Evolutionary conservation across 2,797 vertebrate species (phyloP), one percentile per base, ranked within the genome.

Genomic region (Characodon lateralis): DNA sequence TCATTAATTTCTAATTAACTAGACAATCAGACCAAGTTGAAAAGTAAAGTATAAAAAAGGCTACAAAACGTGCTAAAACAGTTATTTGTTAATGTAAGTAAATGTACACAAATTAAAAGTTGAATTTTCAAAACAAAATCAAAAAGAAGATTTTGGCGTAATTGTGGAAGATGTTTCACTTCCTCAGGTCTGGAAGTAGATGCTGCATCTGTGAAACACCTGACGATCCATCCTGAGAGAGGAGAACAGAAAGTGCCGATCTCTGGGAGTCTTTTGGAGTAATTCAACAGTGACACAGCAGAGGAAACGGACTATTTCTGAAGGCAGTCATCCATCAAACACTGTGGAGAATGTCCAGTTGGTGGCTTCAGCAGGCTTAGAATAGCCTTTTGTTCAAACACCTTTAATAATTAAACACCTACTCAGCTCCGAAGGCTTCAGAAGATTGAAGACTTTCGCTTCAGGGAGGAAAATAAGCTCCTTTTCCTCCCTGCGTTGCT

Each of bases 381-480:
- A 95, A 94, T 93, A 93, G 92, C 89, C 92, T 94, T 94, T 94
- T 94, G 92, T 94, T 94, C 93, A 95, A 94, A 94, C 93, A 94
- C 92, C 92, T 95, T 95, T 91, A 94, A 95, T 95, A 95, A 95
- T 95, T 95, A 92, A 95, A 94, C 94, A 95, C 93, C 93, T 93
- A 85, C 91, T 86, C 82, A 87, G 86, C 85, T 87, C 94, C 91
- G 88, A 85, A 80, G 93, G 93, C 89, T 89, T 77, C 77, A 76
- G 78, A 91, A 92, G 93, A 93, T 93, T 89, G 92, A 94, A 89
- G 89, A 93, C 86, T 91, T 93, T 91, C 65, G 84, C 84, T 81
- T 80, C 82, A 76, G 48, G 68, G 53, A 63, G 50, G 20, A 69
- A 66, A 85, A 84, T 78, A 86, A 74, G 39, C 76, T 50, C 78